phyloP scores from a whole-genome alignment of 2,797 vertebrate species.

The Pterois miles region DNA sequence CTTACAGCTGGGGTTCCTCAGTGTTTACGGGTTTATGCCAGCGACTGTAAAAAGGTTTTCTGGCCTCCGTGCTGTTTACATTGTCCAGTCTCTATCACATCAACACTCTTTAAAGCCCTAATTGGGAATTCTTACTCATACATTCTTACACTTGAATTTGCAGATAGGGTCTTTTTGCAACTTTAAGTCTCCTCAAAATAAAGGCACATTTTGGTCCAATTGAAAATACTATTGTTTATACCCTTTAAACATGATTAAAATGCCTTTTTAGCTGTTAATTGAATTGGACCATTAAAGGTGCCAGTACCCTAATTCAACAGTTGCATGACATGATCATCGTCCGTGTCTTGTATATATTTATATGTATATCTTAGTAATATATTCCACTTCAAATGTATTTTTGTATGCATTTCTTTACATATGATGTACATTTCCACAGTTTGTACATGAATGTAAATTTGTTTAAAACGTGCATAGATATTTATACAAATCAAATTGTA shows the following conservation, averaged over 20 bases:
- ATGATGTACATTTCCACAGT: no score
- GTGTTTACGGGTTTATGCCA: conserved; percentile 59
- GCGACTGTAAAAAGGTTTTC: conserved; percentile 51
- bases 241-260: neutral
- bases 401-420: no score
- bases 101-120: conserved; percentile 38
- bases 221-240: neutral
- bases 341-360: no score
- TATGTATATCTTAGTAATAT: no score
- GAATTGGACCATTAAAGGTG: no score
- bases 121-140: conserved; percentile 23
- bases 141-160: conserved; percentile 3
- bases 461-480: no score
- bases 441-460: no score
- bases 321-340: no score
- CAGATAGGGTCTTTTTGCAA: neutral
- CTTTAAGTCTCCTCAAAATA: neutral
- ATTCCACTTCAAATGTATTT: no score
- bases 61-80: conserved; percentile 46
- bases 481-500: no score
- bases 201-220: neutral
- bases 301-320: no score
- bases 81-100: conserved; percentile 38
- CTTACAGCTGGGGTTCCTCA: conserved; percentile 25
- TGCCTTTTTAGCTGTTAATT: neutral